These are phyloP conservation scores for Melanocharis versteri DNA, from an alignment of 2,113 vertebrate species.

Conservation along the genomic window DNA sequence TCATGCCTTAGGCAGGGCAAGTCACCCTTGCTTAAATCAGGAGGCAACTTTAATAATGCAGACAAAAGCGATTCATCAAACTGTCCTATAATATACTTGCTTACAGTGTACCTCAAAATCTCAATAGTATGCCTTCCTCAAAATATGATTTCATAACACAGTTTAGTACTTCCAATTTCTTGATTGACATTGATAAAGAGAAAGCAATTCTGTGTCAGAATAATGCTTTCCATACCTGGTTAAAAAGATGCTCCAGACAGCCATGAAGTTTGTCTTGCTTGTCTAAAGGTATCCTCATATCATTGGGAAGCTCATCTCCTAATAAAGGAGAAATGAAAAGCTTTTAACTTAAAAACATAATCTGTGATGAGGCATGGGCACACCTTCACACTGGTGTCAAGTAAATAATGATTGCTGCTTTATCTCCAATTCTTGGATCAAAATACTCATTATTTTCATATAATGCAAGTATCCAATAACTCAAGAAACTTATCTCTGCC, in stretches of 20 bases:
- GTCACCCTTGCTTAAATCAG: background rate
- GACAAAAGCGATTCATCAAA: background rate
- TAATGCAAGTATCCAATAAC: background rate
- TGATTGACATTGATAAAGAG: background rate
- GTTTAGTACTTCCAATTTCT: background rate
- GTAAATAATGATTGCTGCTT: background rate
- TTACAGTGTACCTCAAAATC: background rate
- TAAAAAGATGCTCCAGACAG: constrained; percentile 97
- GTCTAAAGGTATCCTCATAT: constrained; percentile 95
- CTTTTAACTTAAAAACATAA: background rate
- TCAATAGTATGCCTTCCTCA: background rate
- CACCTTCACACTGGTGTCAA: background rate
- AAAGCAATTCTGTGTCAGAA: background rate
- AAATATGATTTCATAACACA: background rate
- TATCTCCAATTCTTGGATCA: background rate
- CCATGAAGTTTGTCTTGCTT: constrained; percentile 98
- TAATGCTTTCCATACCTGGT: constrained; percentile 78
- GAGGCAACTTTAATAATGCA: background rate
- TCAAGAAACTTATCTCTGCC: background rate
- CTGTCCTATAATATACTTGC: background rate
- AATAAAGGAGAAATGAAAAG: background rate
- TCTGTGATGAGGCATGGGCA: background rate
- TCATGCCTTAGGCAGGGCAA: background rate
- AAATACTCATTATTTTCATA: background rate
- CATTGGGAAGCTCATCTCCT: constrained; percentile 95